Percentiles rank a stretch among this genome's conserved stretches.
phyloP scores from a whole-genome alignment of 2,113 vertebrate genomes.

The Parus major region DNA sequence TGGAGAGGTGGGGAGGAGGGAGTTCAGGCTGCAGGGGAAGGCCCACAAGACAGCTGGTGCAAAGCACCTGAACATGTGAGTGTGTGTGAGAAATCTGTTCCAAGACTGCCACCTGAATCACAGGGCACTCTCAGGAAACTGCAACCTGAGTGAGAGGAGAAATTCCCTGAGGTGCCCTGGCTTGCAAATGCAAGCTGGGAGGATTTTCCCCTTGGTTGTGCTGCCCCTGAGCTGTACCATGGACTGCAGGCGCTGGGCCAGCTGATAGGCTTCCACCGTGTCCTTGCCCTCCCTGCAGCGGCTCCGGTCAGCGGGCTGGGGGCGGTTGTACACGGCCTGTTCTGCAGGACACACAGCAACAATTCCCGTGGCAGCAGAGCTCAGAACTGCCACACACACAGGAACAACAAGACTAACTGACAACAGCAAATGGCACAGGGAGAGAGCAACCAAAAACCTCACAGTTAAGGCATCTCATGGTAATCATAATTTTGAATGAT shows the following conservation, averaged over 20 bases:
- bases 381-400: not conserved
- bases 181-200: not conserved
- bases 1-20: not conserved
- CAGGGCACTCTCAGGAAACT: not conserved
- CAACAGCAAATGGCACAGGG: not conserved
- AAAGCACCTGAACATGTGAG: rapidly evolving
- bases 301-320: conserved; percentile 82
- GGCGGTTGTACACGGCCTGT: conserved; percentile 92
- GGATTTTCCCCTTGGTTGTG: rapidly evolving
- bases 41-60: not conserved
- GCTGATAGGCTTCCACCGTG: conserved; percentile 85
- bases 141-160: not conserved
- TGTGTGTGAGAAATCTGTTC: not conserved
- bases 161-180: not conserved
- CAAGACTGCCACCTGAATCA: rapidly evolving
- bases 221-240: conserved; percentile 77
- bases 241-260: conserved; percentile 92
- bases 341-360: conserved; percentile 72
- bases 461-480: not conserved
- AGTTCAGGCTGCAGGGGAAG: not conserved
- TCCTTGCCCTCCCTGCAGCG: conserved; percentile 85
- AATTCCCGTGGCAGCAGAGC: not conserved
- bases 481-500: rapidly evolving
- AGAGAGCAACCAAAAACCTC: not conserved
- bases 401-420: rapidly evolving